Conservation (phyloP, 2,113 vertebrate species). For the Noctilio leporinus region DNA sequence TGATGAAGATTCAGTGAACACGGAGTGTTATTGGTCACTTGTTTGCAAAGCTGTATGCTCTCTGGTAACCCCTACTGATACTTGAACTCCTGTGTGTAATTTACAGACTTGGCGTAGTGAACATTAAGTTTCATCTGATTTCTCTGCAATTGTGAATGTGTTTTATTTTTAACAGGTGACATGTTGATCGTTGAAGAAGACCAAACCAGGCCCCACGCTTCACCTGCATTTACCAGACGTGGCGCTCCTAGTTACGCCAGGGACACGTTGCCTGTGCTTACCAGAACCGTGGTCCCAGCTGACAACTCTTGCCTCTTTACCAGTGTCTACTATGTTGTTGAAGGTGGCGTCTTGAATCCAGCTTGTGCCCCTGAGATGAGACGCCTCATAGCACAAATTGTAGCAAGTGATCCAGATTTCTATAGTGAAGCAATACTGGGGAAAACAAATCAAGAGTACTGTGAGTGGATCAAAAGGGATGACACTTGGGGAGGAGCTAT, state of each 20-base stretch:
- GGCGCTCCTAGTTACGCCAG: conserved; percentile 64
- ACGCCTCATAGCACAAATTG: conserved; percentile 92
- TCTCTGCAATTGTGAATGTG: conserved; percentile 10
- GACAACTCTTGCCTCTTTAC: conserved; percentile 99
- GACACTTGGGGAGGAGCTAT: conserved; percentile 99
- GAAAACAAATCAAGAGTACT: conserved; percentile 94
- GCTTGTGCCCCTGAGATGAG: conserved; percentile 92
- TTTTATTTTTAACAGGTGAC: conserved; percentile 84
- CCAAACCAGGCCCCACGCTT: conserved; percentile 81
- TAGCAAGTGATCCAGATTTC: conserved; percentile 88
- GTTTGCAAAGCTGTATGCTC: not conserved
- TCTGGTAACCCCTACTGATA: not conserved
- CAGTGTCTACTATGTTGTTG: conserved; percentile 94
- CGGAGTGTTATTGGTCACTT: not conserved
- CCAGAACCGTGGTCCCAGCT: conserved; percentile 88
- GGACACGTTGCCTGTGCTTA: conserved; percentile 81
- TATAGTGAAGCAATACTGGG: conserved; percentile 95
- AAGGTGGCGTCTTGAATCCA: conserved; percentile 91
- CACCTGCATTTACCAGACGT: conserved; percentile 77
- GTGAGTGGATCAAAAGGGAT: conserved; percentile 90
- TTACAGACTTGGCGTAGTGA: not conserved
- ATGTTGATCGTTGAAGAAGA: conserved; percentile 98
- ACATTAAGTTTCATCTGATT: fast-evolving
- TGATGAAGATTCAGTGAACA: not conserved
- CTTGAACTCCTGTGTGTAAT: not conserved